A percentile compares a stretch with the other conserved stretches of the same genome.
Evolutionary conservation across 2,888 invertebrate species (phyloP).

Genomic region (Eupithecia insigniata): DNA sequence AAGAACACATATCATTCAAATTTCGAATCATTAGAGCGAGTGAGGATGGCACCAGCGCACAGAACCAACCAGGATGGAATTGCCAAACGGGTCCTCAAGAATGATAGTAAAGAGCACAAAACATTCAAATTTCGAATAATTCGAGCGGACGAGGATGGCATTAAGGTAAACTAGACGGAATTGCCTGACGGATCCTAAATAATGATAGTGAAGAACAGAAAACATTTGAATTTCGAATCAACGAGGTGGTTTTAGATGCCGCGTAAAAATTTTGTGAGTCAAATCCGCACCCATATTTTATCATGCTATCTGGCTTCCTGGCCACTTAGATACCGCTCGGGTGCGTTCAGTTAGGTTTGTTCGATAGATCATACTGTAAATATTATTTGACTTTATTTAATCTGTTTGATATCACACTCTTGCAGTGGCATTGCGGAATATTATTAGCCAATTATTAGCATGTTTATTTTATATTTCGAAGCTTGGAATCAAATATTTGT

Average conservation of each 20-base stretch:
- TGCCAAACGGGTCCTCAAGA: too few relatives aligned
- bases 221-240: neutral
- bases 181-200: neutral
- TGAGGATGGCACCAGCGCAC: too few relatives aligned
- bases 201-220: neutral
- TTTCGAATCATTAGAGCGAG: too few relatives aligned
- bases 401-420: neutral
- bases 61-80: too few relatives aligned
- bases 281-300: constrained; percentile 6
- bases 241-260: neutral
- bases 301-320: constrained; percentile 19
- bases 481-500: neutral
- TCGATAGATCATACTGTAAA: neutral
- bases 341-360: neutral
- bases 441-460: neutral
- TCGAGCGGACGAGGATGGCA: too few relatives aligned
- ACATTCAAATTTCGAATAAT: too few relatives aligned
- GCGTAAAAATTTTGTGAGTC: neutral
- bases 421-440: neutral
- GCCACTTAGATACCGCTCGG: neutral
- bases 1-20: neutral
- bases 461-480: neutral
- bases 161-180: too few relatives aligned
- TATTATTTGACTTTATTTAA: neutral
- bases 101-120: too few relatives aligned